A percentile compares a stretch with the other conserved stretches of the same genome.
phyloP scores from a whole-genome alignment of 2,113 vertebrate species.

The Chitala chitala region DNA sequence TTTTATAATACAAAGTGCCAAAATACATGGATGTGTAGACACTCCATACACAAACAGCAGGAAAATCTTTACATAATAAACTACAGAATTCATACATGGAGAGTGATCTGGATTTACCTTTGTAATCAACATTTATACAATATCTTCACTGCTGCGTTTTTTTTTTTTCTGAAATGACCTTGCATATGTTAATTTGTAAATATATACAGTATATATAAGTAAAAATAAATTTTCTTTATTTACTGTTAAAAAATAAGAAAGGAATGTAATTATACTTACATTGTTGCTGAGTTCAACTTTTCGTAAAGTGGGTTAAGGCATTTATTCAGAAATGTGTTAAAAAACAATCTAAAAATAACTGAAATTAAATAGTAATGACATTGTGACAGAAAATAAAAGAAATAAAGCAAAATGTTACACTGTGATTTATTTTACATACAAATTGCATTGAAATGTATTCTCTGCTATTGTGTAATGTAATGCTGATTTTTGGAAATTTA shows the following conservation, averaged over 20 bases:
- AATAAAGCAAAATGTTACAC: not conserved
- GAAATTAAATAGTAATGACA: constrained; percentile 5
- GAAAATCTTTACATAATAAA: not conserved
- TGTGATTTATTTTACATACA: not conserved
- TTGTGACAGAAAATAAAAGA: constrained; percentile 18
- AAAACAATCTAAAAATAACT: constrained; percentile 15
- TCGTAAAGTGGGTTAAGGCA: not conserved
- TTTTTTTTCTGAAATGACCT: constrained; percentile 13
- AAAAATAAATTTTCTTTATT: constrained; percentile 23
- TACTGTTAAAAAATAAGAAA: constrained; percentile 16
- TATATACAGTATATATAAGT: constrained; percentile 17
- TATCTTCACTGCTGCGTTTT: constrained; percentile 5
- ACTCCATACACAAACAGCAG: not conserved
- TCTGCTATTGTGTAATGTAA: not conserved
- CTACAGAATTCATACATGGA: not conserved
- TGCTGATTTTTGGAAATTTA: not conserved
- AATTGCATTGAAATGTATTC: too few relatives aligned
- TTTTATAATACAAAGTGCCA: constrained; percentile 3
- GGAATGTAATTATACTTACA: constrained; percentile 18
- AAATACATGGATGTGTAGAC: not conserved
- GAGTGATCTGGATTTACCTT: not conserved
- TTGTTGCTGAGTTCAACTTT: not conserved
- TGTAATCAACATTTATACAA: not conserved
- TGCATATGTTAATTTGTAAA: constrained; percentile 11
- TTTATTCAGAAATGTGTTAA: constrained; percentile 5